A percentile compares a stretch with the other conserved stretches of the same genome.
These are phyloP conservation scores for Aporophyla nigra DNA, from an alignment of 2,888 invertebrate genomes.

Conservation along the genomic window DNA sequence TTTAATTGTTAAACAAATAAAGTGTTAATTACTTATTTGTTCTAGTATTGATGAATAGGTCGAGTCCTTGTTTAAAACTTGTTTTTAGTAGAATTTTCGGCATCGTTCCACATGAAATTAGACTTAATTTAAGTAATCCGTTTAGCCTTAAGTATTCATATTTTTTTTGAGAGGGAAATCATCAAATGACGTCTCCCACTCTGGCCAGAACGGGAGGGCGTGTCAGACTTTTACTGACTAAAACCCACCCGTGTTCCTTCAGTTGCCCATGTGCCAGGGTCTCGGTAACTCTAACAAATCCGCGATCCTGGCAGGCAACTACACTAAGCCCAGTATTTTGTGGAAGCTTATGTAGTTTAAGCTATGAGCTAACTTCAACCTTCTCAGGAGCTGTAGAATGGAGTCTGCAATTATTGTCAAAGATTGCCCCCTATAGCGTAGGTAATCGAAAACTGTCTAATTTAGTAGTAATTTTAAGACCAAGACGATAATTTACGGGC, in stretches of 20 bases:
- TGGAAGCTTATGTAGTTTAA: neutral
- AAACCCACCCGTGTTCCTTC: too few species aligned
- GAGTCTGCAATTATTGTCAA: constrained; percentile 33
- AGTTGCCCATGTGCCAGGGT: too few species aligned
- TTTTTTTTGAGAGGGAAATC: too few species aligned
- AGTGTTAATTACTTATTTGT: constrained; percentile 19
- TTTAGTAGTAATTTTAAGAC: constrained; percentile 26
- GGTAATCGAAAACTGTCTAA: constrained; percentile 21
- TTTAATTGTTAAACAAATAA: constrained; percentile 51
- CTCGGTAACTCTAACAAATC: too few species aligned
- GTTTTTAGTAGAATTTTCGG: neutral
- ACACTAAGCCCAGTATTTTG: neutral
- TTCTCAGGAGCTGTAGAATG: neutral
- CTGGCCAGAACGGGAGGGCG: too few species aligned
- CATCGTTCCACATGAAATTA: neutral
- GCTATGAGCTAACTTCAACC: constrained; percentile 2
- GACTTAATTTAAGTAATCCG: neutral
- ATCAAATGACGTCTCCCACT: too few species aligned
- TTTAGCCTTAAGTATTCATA: too few species aligned
- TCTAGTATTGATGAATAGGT: constrained; percentile 20
- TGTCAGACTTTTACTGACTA: too few species aligned
- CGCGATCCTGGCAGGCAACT: too few species aligned
- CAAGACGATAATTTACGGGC: constrained; percentile 24
- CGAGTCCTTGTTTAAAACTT: constrained; percentile 13
- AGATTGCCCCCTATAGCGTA: constrained; percentile 10